Conservation (phyloP, 53 echinoderm and acorn worm genomes). For the Paracentrotus lividus region DNA sequence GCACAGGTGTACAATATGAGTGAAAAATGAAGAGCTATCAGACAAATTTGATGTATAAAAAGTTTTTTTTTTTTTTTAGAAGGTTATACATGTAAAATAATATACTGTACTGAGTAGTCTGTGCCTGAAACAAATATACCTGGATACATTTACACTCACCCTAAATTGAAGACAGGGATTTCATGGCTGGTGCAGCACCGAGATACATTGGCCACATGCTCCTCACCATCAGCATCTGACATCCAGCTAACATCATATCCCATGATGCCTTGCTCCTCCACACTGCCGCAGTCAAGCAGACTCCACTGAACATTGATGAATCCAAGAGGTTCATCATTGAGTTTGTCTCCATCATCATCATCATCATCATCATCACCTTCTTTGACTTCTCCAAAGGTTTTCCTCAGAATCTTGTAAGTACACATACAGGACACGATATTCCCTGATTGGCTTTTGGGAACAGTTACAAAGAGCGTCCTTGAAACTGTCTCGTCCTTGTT, state of each 20-base stretch:
- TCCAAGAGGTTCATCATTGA: conserved; percentile 50
- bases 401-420: conserved; percentile 49
- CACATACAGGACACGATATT: conserved; percentile 70
- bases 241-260: conserved; percentile 91
- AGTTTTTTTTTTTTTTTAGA: too few species aligned
- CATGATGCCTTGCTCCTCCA: conserved; percentile 91
- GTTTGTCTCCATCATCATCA: neutral
- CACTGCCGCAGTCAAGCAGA: conserved; percentile 79
- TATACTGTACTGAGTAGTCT: neutral
- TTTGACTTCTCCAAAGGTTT: conserved; percentile 41
- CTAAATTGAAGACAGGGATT: conserved; percentile 83
- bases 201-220: conserved; percentile 75
- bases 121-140: neutral
- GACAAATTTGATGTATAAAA: too few species aligned
- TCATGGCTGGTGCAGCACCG: conserved; percentile 60
- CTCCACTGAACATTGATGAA: conserved; percentile 77
- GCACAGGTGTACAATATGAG: too few species aligned
- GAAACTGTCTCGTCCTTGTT: conserved; percentile 69
- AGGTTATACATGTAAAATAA: too few species aligned
- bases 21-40: too few species aligned
- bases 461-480: conserved; percentile 61
- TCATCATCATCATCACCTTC: conserved; percentile 23
- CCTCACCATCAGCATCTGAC: conserved; percentile 79
- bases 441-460: conserved; percentile 81
- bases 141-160: conserved; percentile 73